phyloP scores from a whole-genome alignment of 2,113 vertebrate species.

The Heterotis niloticus region DNA sequence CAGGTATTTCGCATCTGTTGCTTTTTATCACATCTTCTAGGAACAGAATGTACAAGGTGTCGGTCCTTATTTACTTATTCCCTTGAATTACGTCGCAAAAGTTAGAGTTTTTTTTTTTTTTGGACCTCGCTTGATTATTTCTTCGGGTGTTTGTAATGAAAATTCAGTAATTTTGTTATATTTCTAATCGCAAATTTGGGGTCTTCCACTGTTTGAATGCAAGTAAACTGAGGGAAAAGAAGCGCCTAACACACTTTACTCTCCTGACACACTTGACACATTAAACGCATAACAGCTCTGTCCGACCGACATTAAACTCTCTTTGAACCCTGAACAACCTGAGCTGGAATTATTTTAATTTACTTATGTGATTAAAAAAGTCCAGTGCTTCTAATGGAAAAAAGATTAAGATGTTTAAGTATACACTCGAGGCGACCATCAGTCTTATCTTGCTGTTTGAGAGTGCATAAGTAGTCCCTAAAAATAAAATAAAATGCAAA shows the following conservation, averaged over 20 bases:
- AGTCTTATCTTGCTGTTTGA: neutral
- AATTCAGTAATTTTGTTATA: too few species aligned
- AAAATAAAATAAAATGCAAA: neutral
- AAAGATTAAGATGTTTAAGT: neutral
- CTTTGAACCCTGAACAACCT: neutral
- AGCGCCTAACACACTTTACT: neutral
- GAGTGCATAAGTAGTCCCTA: too few species aligned
- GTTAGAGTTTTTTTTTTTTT: neutral
- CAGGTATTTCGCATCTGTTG: neutral
- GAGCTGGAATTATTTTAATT: constrained; percentile 8
- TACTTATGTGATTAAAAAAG: neutral
- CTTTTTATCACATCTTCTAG: neutral
- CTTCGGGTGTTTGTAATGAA: neutral
- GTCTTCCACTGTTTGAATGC: neutral
- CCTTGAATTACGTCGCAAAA: neutral
- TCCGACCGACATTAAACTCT: neutral
- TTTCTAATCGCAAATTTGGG: neutral
- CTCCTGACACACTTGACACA: neutral
- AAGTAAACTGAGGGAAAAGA: neutral
- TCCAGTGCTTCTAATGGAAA: neutral
- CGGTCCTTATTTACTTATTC: neutral
- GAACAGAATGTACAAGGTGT: neutral
- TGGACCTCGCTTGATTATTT: neutral
- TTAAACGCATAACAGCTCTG: neutral
- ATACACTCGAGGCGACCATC: neutral